Evolutionary conservation across 2,888 invertebrate genomes (phyloP).

Genomic region (Heliconius ethilla): DNA sequence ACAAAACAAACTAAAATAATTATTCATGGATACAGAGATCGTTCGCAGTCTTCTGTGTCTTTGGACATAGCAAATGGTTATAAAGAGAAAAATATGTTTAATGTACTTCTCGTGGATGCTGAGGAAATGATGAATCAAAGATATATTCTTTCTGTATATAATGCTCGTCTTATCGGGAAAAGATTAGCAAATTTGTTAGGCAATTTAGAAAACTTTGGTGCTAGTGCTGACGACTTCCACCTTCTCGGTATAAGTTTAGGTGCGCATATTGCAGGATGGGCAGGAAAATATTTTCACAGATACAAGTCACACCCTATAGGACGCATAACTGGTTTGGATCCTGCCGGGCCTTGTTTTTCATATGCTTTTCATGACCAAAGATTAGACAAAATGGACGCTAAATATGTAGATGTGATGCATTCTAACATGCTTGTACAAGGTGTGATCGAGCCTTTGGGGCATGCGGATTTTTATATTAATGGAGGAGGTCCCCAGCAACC

Average conservation of each 20-base stretch:
- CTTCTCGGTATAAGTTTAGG: conserved; percentile 83
- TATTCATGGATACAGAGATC: conserved; percentile 77
- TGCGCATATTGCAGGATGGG: conserved; percentile 81
- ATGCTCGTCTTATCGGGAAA: conserved; percentile 76
- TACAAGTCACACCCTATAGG: conserved; percentile 68
- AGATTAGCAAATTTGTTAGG: conserved; percentile 79
- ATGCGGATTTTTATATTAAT: conserved; percentile 89
- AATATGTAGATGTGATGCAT: conserved; percentile 75
- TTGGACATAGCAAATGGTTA: conserved; percentile 71
- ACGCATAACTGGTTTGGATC: conserved; percentile 76
- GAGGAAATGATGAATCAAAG: conserved; percentile 72
- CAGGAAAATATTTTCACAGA: conserved; percentile 73
- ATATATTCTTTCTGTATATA: conserved; percentile 73
- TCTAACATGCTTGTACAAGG: conserved; percentile 76
- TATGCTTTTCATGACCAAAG: conserved; percentile 70
- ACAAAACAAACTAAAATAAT: conserved; percentile 75
- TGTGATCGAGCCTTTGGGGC: conserved; percentile 82
- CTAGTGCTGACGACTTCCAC: conserved; percentile 77
- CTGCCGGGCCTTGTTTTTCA: conserved; percentile 78
- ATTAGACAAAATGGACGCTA: conserved; percentile 71
- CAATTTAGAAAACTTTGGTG: conserved; percentile 71
- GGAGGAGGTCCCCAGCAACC: conserved; percentile 87
- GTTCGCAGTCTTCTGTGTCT: conserved; percentile 71
- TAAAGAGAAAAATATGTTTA: conserved; percentile 73
- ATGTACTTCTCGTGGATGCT: conserved; percentile 73